A percentile compares a stretch with the other conserved stretches of the same genome.
Conservation (phyloP, 2,113 vertebrate genomes). For the Eclectus roratus region DNA sequence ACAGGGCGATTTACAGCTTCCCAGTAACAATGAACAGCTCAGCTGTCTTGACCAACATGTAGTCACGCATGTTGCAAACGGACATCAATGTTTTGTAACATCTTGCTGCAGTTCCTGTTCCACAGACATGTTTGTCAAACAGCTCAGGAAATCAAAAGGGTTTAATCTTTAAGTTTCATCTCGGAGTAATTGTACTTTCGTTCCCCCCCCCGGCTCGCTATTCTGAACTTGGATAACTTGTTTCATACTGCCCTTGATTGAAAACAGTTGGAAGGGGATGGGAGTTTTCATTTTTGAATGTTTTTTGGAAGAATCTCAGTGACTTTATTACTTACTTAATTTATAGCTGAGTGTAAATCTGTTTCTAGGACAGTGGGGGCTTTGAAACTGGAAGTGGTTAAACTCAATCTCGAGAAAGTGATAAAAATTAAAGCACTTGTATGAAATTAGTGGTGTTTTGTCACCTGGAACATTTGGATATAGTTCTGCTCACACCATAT, state of each 20-base stretch:
- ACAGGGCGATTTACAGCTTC: conserved; percentile 52
- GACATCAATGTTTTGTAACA: conserved; percentile 21
- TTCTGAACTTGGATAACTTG: conserved; percentile 8
- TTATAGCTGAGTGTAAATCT: neutral
- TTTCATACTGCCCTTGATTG: conserved; percentile 36
- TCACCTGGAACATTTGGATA: conserved; percentile 16
- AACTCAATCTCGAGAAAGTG: neutral
- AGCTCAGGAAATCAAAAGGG: neutral
- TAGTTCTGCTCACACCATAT: neutral
- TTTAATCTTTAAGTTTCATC: neutral
- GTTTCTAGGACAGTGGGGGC: neutral
- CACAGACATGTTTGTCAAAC: neutral
- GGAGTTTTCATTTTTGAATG: neutral
- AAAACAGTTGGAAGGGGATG: conserved; percentile 29
- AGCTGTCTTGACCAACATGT: conserved; percentile 16
- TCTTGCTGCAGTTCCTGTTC: conserved; percentile 33
- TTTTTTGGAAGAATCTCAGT: neutral
- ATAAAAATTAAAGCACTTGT: conserved; percentile 5
- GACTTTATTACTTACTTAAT: conserved; percentile 21
- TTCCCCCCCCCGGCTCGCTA: neutral
- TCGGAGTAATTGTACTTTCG: neutral
- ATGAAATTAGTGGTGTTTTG: neutral
- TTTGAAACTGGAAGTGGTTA: conserved; percentile 8
- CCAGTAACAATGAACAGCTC: conserved; percentile 13
- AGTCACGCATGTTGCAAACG: neutral